Conservation (phyloP, 2,888 invertebrate species). For the Scaptodrosophila latifasciaeformis region DNA sequence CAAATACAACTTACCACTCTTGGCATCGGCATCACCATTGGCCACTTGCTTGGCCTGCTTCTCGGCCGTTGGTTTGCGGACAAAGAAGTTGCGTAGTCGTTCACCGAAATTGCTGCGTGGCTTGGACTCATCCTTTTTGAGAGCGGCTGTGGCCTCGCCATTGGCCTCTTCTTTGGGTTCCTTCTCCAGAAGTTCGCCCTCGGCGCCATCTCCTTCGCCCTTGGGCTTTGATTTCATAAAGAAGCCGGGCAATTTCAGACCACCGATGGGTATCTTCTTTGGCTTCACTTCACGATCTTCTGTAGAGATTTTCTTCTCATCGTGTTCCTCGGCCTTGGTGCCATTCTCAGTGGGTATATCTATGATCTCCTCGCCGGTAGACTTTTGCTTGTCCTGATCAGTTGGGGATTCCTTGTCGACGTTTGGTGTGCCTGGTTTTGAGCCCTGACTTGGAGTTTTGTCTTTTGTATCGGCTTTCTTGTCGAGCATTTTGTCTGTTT, state of each 20-base stretch:
- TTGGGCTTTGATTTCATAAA: conserved; percentile 85
- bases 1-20: conserved; percentile 64
- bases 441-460: conserved; percentile 51
- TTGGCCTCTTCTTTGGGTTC: conserved; percentile 71
- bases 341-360: conserved; percentile 68
- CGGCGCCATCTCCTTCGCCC: conserved; percentile 78
- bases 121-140: conserved; percentile 64
- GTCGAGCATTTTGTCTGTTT: conserved; percentile 75
- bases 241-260: conserved; percentile 91
- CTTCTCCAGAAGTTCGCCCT: conserved; percentile 76
- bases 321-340: conserved; percentile 44
- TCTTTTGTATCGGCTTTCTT: conserved; percentile 62
- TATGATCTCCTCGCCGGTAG: conserved; percentile 70
- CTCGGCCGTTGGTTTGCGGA: conserved; percentile 75
- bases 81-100: conserved; percentile 78
- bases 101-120: conserved; percentile 71
- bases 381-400: conserved; percentile 23
- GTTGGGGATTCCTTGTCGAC: conserved; percentile 49
- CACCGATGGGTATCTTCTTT: conserved; percentile 89
- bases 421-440: conserved; percentile 61
- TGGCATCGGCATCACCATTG: conserved; percentile 71
- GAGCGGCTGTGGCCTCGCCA: conserved; percentile 34
- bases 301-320: conserved; percentile 76
- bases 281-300: conserved; percentile 86
- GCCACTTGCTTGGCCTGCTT: conserved; percentile 62